These are phyloP conservation scores for Dryobota labecula DNA, from an alignment of 2,888 invertebrate genomes.

Conservation along the genomic window DNA sequence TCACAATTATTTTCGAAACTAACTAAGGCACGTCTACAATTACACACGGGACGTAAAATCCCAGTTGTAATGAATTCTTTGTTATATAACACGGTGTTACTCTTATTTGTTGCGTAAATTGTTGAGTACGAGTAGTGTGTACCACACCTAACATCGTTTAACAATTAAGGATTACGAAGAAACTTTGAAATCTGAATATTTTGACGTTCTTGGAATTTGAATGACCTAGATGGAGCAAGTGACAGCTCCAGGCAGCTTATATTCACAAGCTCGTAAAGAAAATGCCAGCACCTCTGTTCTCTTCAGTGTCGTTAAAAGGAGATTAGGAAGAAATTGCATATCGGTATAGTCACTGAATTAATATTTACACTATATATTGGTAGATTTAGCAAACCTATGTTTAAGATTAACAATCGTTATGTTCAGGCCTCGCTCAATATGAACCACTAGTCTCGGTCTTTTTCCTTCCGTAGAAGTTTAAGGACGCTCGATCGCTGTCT, in stretches of 20 bases:
- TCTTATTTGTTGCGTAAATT: slow-evolving; percentile 66
- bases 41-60: slow-evolving; percentile 70
- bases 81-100: slow-evolving; percentile 69
- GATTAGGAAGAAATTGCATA: not conserved
- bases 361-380: too few species aligned
- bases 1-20: slow-evolving; percentile 48
- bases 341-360: too few species aligned
- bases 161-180: slow-evolving; percentile 68
- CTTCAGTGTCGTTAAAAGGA: not conserved
- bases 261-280: not conserved
- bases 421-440: too few species aligned
- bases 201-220: slow-evolving; percentile 27
- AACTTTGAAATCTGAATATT: slow-evolving; percentile 42
- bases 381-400: too few species aligned
- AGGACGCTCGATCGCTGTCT: not conserved
- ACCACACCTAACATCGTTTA: slow-evolving; percentile 72
- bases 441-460: not conserved
- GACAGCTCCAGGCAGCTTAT: too few species aligned
- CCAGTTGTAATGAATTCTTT: slow-evolving; percentile 64
- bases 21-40: slow-evolving; percentile 43
- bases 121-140: slow-evolving; percentile 46
- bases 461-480: not conserved
- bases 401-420: too few species aligned
- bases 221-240: slow-evolving; percentile 14
- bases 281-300: not conserved